phyloP scores from a whole-genome alignment of 2,113 vertebrate species.

The Pseudopodoces humilis region DNA sequence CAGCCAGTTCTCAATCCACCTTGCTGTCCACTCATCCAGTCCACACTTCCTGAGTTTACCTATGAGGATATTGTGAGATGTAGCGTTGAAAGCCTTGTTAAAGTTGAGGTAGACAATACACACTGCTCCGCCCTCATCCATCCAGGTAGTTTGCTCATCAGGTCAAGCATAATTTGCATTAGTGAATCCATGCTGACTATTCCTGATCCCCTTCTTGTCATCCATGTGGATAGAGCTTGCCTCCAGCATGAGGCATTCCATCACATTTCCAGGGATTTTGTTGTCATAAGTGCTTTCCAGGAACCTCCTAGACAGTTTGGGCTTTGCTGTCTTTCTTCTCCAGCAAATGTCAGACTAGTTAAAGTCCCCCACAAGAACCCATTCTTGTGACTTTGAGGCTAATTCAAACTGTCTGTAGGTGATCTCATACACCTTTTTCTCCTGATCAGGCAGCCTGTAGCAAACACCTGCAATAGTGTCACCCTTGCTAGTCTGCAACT shows the following conservation, averaged over 20 bases:
- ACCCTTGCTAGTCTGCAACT: background rate
- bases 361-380: background rate
- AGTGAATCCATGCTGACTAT: background rate
- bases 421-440: background rate
- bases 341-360: background rate
- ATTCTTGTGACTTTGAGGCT: background rate
- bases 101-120: background rate
- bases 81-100: background rate
- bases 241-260: too few relatives aligned
- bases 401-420: background rate
- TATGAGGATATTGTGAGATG: too few relatives aligned
- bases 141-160: background rate
- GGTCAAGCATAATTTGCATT: background rate
- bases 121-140: background rate
- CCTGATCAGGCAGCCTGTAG: background rate
- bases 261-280: background rate
- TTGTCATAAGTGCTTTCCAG: background rate
- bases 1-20: too few relatives aligned
- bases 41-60: too few relatives aligned
- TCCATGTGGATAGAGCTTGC: too few relatives aligned
- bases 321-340: background rate
- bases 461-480: too few relatives aligned
- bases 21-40: too few relatives aligned
- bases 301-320: background rate
- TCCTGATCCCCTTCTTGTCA: background rate